phyloP scores from a whole-genome alignment of 2,113 vertebrate species.

The Siniperca knerii region DNA sequence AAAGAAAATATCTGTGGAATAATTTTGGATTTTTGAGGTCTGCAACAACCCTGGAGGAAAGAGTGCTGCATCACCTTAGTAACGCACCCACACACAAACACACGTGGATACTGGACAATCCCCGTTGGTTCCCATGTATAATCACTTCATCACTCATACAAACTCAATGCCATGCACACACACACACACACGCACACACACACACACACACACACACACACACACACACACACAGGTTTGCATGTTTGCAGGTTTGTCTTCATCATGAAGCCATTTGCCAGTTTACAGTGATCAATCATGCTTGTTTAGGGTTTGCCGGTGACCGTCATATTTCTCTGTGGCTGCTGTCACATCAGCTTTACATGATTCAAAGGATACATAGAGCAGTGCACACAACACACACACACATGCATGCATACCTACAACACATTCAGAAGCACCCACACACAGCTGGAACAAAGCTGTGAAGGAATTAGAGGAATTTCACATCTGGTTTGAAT shows the following conservation, averaged over 20 bases:
- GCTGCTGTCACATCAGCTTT: slow-evolving; percentile 61
- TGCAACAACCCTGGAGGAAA: background rate
- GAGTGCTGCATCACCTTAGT: slow-evolving; percentile 6
- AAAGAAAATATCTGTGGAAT: no score
- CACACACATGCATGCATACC: background rate
- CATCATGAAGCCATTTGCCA: slow-evolving; percentile 70
- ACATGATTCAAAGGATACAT: slow-evolving; percentile 37
- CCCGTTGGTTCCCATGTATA: slow-evolving; percentile 10
- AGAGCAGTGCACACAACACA: slow-evolving; percentile 31
- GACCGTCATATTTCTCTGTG: slow-evolving; percentile 53
- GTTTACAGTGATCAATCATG: slow-evolving; percentile 65
- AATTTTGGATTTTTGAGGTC: background rate
- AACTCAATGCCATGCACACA: background rate
- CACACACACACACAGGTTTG: background rate
- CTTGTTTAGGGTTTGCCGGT: slow-evolving; percentile 58
- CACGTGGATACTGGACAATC: slow-evolving; percentile 26
- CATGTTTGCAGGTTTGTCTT: no score
- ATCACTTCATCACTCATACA: slow-evolving; percentile 32
- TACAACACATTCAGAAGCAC: background rate
- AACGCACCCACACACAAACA: slow-evolving; percentile 7
- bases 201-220: slow-evolving; percentile 14
- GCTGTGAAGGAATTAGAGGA: slow-evolving; percentile 54
- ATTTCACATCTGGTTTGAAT: slow-evolving; percentile 70
- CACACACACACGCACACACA: slow-evolving; percentile 8
- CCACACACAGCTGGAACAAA: slow-evolving; percentile 40